phyloP scores from a whole-genome alignment of 2,113 vertebrate species.

The Triplophysa rosa region DNA sequence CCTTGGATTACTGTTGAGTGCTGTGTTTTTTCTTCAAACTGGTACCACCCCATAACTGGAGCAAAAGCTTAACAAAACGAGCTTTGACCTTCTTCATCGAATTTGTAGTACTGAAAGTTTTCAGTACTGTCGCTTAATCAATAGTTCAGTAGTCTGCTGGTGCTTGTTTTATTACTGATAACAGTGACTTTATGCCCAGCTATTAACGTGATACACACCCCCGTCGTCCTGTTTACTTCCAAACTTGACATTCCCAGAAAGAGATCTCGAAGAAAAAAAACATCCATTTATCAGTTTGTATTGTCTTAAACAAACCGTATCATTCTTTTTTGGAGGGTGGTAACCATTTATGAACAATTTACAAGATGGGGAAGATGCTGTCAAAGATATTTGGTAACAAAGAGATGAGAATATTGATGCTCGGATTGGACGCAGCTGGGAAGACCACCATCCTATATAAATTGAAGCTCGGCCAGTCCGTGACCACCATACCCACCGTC shows the following conservation, averaged over 20 bases:
- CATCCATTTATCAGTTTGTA: too few relatives aligned
- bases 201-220: not conserved
- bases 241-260: conserved; percentile 17
- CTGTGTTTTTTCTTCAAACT: not conserved
- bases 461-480: conserved; percentile 98
- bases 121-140: conserved; percentile 20
- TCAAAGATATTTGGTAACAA: conserved; percentile 99
- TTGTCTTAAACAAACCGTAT: not conserved
- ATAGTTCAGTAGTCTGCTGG: not conserved
- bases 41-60: not conserved
- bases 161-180: not conserved
- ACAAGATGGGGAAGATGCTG: conserved; percentile 97
- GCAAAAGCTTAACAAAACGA: not conserved
- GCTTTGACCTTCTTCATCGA: conserved; percentile 6
- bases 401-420: conserved; percentile 99
- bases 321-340: conserved; percentile 21
- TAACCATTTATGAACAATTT: conserved; percentile 74
- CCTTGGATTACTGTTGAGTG: conserved; percentile 1
- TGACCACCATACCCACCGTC: conserved; percentile 98
- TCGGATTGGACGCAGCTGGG: conserved; percentile 95
- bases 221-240: not conserved
- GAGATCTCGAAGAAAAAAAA: conserved; percentile 16
- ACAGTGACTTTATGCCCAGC: not conserved
- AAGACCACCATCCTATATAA: conserved; percentile 99
- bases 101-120: conserved; percentile 2